Evolutionary conservation across 2,113 vertebrate genomes (phyloP).

Genomic region (Paralichthys olivaceus): DNA sequence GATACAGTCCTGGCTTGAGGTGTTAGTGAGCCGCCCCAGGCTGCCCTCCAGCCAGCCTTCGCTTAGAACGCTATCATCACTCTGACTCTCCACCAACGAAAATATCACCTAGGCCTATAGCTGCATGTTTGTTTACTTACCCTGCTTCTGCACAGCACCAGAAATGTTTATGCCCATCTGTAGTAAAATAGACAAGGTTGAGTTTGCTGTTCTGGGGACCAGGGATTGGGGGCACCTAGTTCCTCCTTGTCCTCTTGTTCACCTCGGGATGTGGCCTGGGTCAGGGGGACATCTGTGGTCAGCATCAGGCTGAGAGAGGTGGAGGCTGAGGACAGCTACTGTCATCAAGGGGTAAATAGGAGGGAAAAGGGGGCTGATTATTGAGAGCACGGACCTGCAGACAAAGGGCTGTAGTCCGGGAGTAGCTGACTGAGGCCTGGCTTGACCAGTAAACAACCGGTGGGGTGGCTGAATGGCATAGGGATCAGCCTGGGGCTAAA

Average conservation of each 20-base stretch:
- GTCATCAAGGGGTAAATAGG: slow-evolving; percentile 90
- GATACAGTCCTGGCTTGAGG: slow-evolving; percentile 69
- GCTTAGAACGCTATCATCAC: slow-evolving; percentile 73
- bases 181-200: slow-evolving; percentile 73
- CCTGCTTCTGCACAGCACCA: slow-evolving; percentile 45
- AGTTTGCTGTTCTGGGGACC: slow-evolving; percentile 36
- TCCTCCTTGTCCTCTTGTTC: slow-evolving; percentile 79
- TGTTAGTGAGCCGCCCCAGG: slow-evolving; percentile 76
- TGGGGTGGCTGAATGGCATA: slow-evolving; percentile 57
- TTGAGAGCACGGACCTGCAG: slow-evolving; percentile 82
- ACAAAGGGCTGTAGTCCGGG: slow-evolving; percentile 84
- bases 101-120: slow-evolving; percentile 58
- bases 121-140: slow-evolving; percentile 67
- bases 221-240: slow-evolving; percentile 7
- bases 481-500: slow-evolving; percentile 78
- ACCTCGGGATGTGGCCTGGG: slow-evolving; percentile 71
- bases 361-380: slow-evolving; percentile 78
- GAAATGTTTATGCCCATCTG: slow-evolving; percentile 66
- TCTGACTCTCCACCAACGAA: slow-evolving; percentile 73
- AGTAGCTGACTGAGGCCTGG: slow-evolving; percentile 56
- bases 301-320: slow-evolving; percentile 73
- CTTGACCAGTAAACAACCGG: slow-evolving; percentile 79
- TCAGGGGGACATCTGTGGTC: slow-evolving; percentile 88
- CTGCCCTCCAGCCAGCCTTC: slow-evolving; percentile 77
- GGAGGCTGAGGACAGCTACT: slow-evolving; percentile 90